phyloP scores from a whole-genome alignment of 2,888 invertebrate genomes.

The Pediacus dermestoides region DNA sequence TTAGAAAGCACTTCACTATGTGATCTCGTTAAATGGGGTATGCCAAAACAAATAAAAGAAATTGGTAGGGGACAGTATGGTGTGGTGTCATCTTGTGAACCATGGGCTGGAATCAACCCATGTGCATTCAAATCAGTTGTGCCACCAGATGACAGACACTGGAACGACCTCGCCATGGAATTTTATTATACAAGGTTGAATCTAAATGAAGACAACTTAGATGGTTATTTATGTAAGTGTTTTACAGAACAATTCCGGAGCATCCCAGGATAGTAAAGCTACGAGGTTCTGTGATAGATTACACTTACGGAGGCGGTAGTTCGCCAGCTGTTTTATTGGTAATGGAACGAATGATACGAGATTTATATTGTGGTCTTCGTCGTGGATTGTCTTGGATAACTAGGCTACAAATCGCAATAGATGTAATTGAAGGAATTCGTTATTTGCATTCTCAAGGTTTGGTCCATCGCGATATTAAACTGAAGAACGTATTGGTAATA shows the following conservation, averaged over 20 bases:
- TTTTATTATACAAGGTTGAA: conserved; percentile 81
- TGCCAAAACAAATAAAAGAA: conserved; percentile 62
- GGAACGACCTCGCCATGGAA: conserved; percentile 87
- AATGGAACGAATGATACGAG: conserved; percentile 69
- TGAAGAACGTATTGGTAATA: conserved; percentile 79
- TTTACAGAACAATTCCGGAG: conserved; percentile 69
- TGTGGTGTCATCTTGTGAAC: conserved; percentile 77
- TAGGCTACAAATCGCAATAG: conserved; percentile 70
- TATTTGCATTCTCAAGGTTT: conserved; percentile 85
- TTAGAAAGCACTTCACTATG: conserved; percentile 80
- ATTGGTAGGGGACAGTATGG: conserved; percentile 85
- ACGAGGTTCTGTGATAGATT: conserved; percentile 77
- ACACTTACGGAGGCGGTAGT: conserved; percentile 65
- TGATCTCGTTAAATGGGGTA: conserved; percentile 72
- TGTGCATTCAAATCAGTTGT: conserved; percentile 85
- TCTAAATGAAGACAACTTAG: background rate
- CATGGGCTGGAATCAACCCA: conserved; percentile 70
- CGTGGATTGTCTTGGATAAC: conserved; percentile 62
- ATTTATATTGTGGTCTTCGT: conserved; percentile 74
- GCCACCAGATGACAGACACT: conserved; percentile 84
- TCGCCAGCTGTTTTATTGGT: conserved; percentile 76
- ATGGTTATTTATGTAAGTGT: conserved; percentile 8
- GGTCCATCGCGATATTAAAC: conserved; percentile 84
- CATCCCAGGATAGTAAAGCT: conserved; percentile 76
- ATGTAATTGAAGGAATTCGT: conserved; percentile 82